Conservation (phyloP, 2,113 vertebrate genomes). For the Arothron firmamentum region DNA sequence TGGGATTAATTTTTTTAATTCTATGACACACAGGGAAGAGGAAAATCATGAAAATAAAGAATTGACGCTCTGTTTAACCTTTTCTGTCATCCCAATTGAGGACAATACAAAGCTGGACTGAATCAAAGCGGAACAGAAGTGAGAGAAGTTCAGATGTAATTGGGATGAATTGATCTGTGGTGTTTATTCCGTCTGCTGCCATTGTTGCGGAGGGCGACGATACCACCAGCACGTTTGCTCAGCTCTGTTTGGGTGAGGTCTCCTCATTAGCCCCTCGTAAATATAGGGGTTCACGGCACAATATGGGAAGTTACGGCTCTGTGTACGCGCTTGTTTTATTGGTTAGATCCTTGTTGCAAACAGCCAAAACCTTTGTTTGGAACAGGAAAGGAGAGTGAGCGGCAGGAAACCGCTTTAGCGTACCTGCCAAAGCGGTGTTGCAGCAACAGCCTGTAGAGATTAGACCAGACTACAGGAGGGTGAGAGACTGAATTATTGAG, state of each 20-base stretch:
- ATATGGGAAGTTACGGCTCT: constrained; percentile 27
- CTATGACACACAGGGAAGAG: constrained; percentile 6
- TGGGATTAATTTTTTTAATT: no score
- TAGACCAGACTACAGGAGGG: constrained; percentile 23
- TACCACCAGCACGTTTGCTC: neutral
- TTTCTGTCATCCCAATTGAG: constrained; percentile 24
- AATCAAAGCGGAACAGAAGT: constrained; percentile 5
- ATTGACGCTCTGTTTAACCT: constrained; percentile 33
- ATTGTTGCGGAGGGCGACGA: no score
- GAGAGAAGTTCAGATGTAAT: constrained; percentile 29
- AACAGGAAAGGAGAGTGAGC: constrained; percentile 36
- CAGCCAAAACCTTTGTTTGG: constrained; percentile 25
- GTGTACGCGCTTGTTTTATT: constrained; percentile 29
- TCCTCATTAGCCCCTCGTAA: constrained; percentile 15
- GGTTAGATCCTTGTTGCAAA: constrained; percentile 17
- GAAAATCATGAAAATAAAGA: constrained; percentile 43
- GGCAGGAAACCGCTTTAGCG: neutral
- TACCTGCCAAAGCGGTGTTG: constrained; percentile 19
- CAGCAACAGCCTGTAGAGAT: constrained; percentile 23
- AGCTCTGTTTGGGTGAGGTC: constrained; percentile 33
- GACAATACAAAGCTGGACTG: constrained; percentile 16
- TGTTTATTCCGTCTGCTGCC: neutral
- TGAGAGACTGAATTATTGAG: constrained; percentile 7
- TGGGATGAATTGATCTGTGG: constrained; percentile 17
- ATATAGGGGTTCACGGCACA: constrained; percentile 36